A percentile compares a stretch with the other conserved stretches of the same genome.
These are phyloP conservation scores for Clistopyga incitator DNA, from an alignment of 2,888 invertebrate genomes.

Conservation along the genomic window DNA sequence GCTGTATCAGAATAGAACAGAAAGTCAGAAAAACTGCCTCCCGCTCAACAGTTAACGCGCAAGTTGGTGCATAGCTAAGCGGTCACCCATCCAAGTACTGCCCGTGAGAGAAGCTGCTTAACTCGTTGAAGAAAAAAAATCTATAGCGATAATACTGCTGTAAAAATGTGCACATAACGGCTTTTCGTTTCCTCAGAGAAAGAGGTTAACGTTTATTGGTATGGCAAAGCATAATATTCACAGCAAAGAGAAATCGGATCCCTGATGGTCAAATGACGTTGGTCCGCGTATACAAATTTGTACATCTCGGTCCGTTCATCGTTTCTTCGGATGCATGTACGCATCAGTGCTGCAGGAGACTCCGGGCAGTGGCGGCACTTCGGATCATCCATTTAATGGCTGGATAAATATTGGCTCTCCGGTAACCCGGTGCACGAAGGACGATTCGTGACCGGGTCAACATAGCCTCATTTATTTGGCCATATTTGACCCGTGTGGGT, in stretches of 20 bases:
- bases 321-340: not conserved
- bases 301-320: slow-evolving; percentile 7
- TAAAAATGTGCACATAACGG: not conserved
- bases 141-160: not conserved
- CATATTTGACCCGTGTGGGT: slow-evolving; percentile 20
- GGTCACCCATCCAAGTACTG: too few species aligned
- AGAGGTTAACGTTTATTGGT: not conserved
- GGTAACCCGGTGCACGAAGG: slow-evolving; percentile 70
- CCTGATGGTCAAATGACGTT: slow-evolving; percentile 25
- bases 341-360: not conserved
- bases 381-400: slow-evolving; percentile 76
- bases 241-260: slow-evolving; percentile 62
- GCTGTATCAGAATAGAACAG: too few species aligned
- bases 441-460: slow-evolving; percentile 72
- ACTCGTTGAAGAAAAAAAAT: not conserved
- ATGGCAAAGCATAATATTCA: slow-evolving; percentile 18
- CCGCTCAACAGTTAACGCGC: too few species aligned
- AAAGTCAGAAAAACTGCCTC: too few species aligned
- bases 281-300: slow-evolving; percentile 47
- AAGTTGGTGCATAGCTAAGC: too few species aligned
- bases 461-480: slow-evolving; percentile 61
- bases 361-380: slow-evolving; percentile 27
- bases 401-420: slow-evolving; percentile 77
- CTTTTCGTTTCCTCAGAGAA: not conserved
- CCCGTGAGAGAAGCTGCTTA: too few species aligned